Evolutionary conservation across 2,113 vertebrate species (phyloP), one percentile per base, ranked within the genome.

Genomic region (Castor canadensis): DNA sequence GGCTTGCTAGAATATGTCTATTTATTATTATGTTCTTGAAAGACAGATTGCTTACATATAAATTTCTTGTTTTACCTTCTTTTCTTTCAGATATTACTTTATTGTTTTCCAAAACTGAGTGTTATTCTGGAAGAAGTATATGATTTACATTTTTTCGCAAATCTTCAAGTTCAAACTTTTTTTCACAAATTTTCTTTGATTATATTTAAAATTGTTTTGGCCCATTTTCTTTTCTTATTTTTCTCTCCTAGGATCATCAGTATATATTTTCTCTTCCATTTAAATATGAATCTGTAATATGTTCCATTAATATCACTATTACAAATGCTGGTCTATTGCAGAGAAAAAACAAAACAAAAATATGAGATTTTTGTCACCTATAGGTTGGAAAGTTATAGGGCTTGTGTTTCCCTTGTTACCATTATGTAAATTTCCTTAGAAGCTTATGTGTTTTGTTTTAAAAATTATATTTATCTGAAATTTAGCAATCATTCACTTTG

Each of bases 171-270:
- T 73, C 8, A 91, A 69, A 32, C 69, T 0, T 75, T 86, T 54
- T 75, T 91, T 96, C 8, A 95, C 20, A 80, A 87, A 67, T 6
- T 9, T 84, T 91, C 32, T 93, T 80, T 35, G 83, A 19, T 67
- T 90, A 62, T 66, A 73, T 92, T 88, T 2, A 60, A 54, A n/a
- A 32, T 69, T 22, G 66, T 75, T 60, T 90, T 73, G 19, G 4
- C 7, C 9, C 38, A 47, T 49, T 93, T n/a, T n/a, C n/a, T 87
- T 47, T 77, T 66, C 22, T 30, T 5, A 54, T 28, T 40, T 20
- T 90, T 4, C 40, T 40, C 30, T 22, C 47, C n/a, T n/a, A n/a
- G n/a, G n/a, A n/a, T n/a, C n/a, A n/a, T n/a, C 35, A 66, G 19
- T 86, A 52, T 64, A 9, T 67, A 20, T 2, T 49, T 95, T 91